Evolutionary conservation across 2,888 invertebrate genomes (phyloP).

Genomic region (Harpagoxenus sublaevis): DNA sequence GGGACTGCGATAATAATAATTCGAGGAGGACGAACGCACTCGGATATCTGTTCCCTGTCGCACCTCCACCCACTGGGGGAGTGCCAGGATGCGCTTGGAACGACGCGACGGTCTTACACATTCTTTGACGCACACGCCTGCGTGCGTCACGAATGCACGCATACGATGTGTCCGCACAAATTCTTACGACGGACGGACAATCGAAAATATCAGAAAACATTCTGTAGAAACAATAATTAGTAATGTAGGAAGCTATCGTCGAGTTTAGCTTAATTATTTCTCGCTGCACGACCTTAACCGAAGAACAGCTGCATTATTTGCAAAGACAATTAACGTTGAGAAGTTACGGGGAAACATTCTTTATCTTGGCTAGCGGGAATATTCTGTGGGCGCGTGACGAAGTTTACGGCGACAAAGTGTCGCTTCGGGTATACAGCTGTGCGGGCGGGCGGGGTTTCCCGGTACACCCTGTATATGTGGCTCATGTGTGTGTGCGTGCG

Average conservation of each 20-base stretch:
- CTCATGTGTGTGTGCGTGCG: constrained; percentile 49
- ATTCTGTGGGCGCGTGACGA: neutral
- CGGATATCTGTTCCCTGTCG: constrained; percentile 82
- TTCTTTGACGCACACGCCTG: constrained; percentile 60
- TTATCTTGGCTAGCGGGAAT: neutral
- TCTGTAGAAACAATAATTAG: too few relatives aligned
- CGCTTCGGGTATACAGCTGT: neutral
- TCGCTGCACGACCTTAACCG: neutral
- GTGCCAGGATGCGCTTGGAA: constrained; percentile 86
- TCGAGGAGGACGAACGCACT: constrained; percentile 69
- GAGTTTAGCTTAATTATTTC: neutral
- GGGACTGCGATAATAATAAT: constrained; percentile 71
- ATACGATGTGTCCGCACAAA: neutral
- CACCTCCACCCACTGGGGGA: constrained; percentile 83
- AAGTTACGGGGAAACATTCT: neutral
- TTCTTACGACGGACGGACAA: neutral
- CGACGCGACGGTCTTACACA: constrained; percentile 82
- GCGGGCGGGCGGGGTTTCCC: constrained; percentile 37
- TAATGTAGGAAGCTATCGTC: neutral
- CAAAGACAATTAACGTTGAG: neutral
- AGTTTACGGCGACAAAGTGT: neutral
- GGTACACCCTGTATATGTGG: constrained; percentile 65
- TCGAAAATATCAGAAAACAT: neutral
- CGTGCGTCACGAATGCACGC: neutral
- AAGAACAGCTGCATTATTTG: neutral